Base-by-base conservation (phyloP, 2,113 vertebrate species). In the Campylomormyrus tamandua region DNA sequence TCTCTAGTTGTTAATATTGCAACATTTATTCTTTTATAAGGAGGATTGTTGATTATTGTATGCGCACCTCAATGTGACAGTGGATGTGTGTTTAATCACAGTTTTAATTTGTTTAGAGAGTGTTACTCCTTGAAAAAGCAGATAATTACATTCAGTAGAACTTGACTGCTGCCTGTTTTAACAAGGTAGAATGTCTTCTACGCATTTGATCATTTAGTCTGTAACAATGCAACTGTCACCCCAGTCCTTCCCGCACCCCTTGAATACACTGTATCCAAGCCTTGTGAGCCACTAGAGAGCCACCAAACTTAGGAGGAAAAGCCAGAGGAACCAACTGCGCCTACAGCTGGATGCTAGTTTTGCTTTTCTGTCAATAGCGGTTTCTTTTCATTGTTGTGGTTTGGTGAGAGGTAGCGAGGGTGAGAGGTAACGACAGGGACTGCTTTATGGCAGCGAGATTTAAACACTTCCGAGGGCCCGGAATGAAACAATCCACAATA, bases 191-290 rank as follows among this genome's bases (percentile, higher is more conserved):
- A 52, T 83, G 48, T 89, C 90, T 90, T 91, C 92, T 89, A 94
- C 93, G 92, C 95, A 95, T 94, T 94, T 95, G 92, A 93, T 95
- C 94, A 96, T 95, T 96, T 95, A 95, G 95, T 95, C 95, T 95
- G 95, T 93, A 94, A 93, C 93, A 95, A 95, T 95, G 94, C 93
- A 92, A 93, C 93, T 93, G 94, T 93, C 92, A 92, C 92, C 92
- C 93, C 94, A 95, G 95, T 96, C 95, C 95, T 94, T 93, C 95
- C 95, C 94, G 95, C 95, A 95, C 92, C 94, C 93, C 90, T 87
- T 89, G 85, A 91, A 93, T 94, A 94, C 93, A 94, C 94, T 92
- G 91, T 92, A 93, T 92, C 93, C 93, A 96, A 95, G 95, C 94
- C 94, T 87, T 93, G 92, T 95, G 94, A 96, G 93, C 94, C 93